A percentile compares a stretch with the other conserved stretches of the same genome.
phyloP scores from a whole-genome alignment of 1,140 invertebrate genomes.

The Pentalonia nigronervosa region DNA sequence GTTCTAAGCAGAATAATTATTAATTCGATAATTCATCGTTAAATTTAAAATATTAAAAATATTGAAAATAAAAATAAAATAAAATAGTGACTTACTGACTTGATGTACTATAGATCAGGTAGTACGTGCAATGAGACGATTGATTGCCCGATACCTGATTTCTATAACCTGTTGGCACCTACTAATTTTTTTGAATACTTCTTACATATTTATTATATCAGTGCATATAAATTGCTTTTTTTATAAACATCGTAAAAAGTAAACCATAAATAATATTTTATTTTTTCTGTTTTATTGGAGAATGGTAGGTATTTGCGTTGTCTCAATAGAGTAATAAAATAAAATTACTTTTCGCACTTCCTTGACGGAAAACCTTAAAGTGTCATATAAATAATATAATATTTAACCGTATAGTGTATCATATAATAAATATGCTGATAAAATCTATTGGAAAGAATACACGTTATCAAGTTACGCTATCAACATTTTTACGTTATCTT shows the following conservation, averaged over 20 bases:
- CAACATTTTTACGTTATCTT: not conserved
- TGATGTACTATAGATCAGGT: not conserved
- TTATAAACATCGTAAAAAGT: not conserved
- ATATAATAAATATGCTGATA: not conserved
- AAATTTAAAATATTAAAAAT: not conserved
- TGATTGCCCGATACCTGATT: not conserved
- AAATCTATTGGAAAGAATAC: not conserved
- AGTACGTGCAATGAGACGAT: not conserved
- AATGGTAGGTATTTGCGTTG: not conserved
- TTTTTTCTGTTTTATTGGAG: not conserved
- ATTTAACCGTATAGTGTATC: not conserved
- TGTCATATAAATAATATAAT: slow-evolving; percentile 5
- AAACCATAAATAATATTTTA: not conserved
- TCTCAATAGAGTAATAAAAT: not conserved
- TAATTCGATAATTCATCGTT: not conserved
- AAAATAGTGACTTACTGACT: not conserved
- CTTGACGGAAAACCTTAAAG: not conserved
- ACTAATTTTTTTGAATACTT: not conserved
- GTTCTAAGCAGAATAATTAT: not conserved
- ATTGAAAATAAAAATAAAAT: not conserved
- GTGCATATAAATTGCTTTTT: not conserved
- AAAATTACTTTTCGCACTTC: not conserved
- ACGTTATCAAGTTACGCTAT: not conserved
- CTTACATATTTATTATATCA: not conserved
- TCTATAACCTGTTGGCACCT: not conserved